Base-by-base conservation (phyloP, 2,797 vertebrate genomes). In the Saxicola maurus region DNA sequence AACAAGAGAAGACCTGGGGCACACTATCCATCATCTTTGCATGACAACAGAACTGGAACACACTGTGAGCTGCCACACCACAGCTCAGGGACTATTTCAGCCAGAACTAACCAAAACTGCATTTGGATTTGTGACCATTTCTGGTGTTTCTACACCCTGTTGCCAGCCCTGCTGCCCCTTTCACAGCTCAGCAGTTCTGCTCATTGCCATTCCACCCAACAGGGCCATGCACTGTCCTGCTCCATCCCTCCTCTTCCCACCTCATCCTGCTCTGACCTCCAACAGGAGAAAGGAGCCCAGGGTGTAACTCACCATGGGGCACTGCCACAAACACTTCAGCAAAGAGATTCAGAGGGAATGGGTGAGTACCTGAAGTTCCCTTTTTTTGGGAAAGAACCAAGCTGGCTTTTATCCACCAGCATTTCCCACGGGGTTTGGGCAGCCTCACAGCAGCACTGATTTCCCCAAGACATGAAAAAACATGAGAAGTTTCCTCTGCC, bases 151-250 rank as follows among this genome's bases (percentile, higher is more conserved):
- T 9, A 9, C 0, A 40, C 8, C 35, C 35, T 35, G 35, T 9
- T 35, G 13, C 7, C 65, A 30, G 42, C 2, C 7, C 18, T 11
- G 7, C 2, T 27, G 13, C 6, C 42, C 16, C 5, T 45, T 30
- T 24, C 24, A 6, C 1, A 13, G 30, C 53, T 42, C 20, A 35
- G 21, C 40, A 38, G 21, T 11, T 13, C 18, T 42, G 18, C 3
- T 37, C 19, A 42, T 0, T 31, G 43, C 5, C 25, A 7, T 23
- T 65, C 48, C 46, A 33, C 0, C 9, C 27, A 38, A 16, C n/a
- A 23, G 0, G 0, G 8, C 8, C 37, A n/a, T 0, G 3, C 30
- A 7, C 6, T 35, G 16, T 10, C 27, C 42, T 52, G 5, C 7
- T 49, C 42, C 4, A 0, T 11, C 24, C 10, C 31, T 46, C 11